Percentiles rank a stretch among this genome's conserved stretches.
Evolutionary conservation across 2,113 vertebrate genomes (phyloP).

Genomic region (Sylvilagus bachmani): DNA sequence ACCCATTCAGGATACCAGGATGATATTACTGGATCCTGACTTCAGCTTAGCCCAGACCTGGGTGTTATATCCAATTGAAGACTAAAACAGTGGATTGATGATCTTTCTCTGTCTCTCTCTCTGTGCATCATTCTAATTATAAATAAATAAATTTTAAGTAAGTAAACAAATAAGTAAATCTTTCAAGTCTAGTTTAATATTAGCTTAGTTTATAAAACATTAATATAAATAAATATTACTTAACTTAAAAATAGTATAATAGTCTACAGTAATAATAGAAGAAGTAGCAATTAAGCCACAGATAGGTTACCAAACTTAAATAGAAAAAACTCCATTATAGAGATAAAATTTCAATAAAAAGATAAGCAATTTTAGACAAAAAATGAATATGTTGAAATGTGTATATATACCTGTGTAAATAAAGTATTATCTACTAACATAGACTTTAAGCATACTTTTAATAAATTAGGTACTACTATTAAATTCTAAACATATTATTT

Average conservation of each 20-base stretch:
- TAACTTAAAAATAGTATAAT: not conserved
- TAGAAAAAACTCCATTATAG: not conserved
- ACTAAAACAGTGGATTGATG: no score
- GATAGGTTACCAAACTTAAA: not conserved
- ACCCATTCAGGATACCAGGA: no score
- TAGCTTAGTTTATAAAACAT: not conserved
- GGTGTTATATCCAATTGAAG: no score
- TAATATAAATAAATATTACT: not conserved
- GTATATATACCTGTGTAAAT: not conserved
- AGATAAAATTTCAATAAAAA: not conserved
- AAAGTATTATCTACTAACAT: not conserved
- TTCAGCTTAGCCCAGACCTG: no score
- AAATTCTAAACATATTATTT: not conserved
- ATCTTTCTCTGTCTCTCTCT: no score
- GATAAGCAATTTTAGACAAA: not conserved
- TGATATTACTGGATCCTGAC: no score
- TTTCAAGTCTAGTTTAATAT: not conserved
- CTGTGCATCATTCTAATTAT: no score
- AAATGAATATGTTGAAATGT: not conserved
- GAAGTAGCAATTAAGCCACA: not conserved
- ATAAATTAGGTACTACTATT: not conserved
- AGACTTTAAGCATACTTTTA: not conserved
- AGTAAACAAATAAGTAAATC: no score
- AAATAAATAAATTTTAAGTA: no score
- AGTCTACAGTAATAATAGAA: not conserved